Base-by-base conservation (phyloP, 2,797 vertebrate species). In the Rhodeus uyekii region DNA sequence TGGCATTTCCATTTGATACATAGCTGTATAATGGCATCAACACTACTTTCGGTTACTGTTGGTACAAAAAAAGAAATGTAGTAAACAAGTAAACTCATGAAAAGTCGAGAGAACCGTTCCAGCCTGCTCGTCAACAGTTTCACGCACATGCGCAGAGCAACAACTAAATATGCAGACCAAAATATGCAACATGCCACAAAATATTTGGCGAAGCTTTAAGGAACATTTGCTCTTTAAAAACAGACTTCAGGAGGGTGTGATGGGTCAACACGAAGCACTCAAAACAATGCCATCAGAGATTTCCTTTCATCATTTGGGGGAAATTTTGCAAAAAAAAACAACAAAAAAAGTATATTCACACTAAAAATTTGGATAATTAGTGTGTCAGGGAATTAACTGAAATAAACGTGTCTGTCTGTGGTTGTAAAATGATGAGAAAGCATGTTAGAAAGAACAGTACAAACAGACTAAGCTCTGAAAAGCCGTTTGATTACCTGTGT, bases 151-250 rank as follows among this genome's bases (percentile, higher is more conserved):
- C 3, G 5, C 16, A 36, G 63, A 61, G 19, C 9, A 78, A 72
- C 71, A 65, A 36, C 39, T 75, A 77, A 80, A 63, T n/a, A 81
- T 16, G 12, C 63, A 84, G 81, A 82, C 81, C 72, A 67, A 71
- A 83, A 85, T n/a, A 69, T 75, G 75, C 80, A 79, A 76, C 36
- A 67, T 12, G 29, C 58, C 60, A 10, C 76, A 76, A 85, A 83
- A 84, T 80, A 80, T 46, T 86, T 87, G 84, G 81, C 85, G 48
- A 48, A 75, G 75, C 38, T 32, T 29, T 55, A 39, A 73, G 67
- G 34, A 65, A 78, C 81, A 58, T 83, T 64, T 60, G 36, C 29
- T 29, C 53, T 61, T 71, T 24, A 58, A 67, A 55, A 74, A 78
- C 9, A 46, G 76, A 73, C 42, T 80, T 80, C 61, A 71, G 64